Conservation (phyloP, 2,888 invertebrate species). For the Drosophila meridiana region DNA sequence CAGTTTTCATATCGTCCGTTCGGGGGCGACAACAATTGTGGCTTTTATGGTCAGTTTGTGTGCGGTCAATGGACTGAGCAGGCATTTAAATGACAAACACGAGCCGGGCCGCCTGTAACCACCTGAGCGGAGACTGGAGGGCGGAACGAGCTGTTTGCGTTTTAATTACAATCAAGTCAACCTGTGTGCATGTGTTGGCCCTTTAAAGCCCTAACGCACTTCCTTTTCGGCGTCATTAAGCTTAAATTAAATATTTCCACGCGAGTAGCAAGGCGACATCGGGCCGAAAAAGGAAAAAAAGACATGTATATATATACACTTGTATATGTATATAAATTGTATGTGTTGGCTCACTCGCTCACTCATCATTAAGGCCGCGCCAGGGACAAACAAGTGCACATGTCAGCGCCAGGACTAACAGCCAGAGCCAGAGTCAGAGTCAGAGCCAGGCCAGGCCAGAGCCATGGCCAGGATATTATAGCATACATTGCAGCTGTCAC, state of each 20-base stretch:
- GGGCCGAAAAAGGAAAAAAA: conserved; percentile 46
- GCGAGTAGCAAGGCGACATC: conserved; percentile 56
- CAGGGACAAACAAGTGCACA: conserved; percentile 82
- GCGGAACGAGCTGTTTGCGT: conserved; percentile 54
- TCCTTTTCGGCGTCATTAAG: conserved; percentile 76
- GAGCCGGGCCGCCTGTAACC: conserved; percentile 21
- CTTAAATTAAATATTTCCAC: conserved; percentile 80
- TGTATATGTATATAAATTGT: conserved; percentile 58
- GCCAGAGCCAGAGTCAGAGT: neutral
- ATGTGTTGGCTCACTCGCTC: conserved; percentile 56
- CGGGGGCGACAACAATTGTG: conserved; percentile 64
- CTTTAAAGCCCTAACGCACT: conserved; percentile 69
- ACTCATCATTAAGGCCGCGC: conserved; percentile 82
- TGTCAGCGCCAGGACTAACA: conserved; percentile 74
- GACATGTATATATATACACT: neutral
- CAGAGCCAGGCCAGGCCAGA: neutral
- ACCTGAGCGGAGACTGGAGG: conserved; percentile 42
- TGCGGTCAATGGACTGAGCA: conserved; percentile 40
- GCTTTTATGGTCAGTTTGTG: conserved; percentile 69
- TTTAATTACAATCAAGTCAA: conserved; percentile 73
- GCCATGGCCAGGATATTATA: conserved; percentile 67
- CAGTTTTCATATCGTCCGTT: conserved; percentile 48
- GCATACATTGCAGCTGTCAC: conserved; percentile 78
- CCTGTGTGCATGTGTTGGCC: neutral
- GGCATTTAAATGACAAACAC: conserved; percentile 72